A percentile compares a stretch with the other conserved stretches of the same genome.
Conservation (phyloP, 2,888 invertebrate genomes). For the Andrena marginata region DNA sequence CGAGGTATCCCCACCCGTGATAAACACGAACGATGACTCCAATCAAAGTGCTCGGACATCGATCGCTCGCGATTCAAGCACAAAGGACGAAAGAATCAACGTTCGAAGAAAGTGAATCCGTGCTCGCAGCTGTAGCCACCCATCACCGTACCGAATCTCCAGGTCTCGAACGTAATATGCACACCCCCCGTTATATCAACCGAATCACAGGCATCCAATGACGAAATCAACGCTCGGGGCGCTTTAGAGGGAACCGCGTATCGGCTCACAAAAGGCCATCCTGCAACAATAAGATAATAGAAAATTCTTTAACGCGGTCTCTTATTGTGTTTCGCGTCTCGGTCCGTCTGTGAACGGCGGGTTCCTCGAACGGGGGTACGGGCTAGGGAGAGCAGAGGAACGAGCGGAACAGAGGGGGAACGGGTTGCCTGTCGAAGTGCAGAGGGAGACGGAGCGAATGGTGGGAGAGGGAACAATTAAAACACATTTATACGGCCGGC, state of each 20-base stretch:
- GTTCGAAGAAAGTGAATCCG: slow-evolving; percentile 12
- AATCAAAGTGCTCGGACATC: slow-evolving; percentile 37
- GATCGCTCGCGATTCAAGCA: slow-evolving; percentile 39
- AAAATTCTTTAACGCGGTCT: slow-evolving; percentile 59
- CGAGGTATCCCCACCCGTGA: slow-evolving; percentile 47
- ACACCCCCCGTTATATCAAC: neutral
- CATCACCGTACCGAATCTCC: neutral
- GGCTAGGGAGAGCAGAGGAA: slow-evolving; percentile 13
- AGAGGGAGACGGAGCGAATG: slow-evolving; percentile 25
- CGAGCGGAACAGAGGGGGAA: slow-evolving; percentile 66
- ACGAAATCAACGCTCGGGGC: slow-evolving; percentile 1
- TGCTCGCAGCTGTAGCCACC: neutral
- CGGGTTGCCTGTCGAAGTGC: slow-evolving; percentile 49
- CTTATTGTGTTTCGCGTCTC: slow-evolving; percentile 59
- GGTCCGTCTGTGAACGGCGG: slow-evolving; percentile 25
- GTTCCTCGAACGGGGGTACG: slow-evolving; percentile 48
- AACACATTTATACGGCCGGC: slow-evolving; percentile 81
- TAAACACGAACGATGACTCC: slow-evolving; percentile 57
- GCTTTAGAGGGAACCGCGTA: slow-evolving; percentile 28
- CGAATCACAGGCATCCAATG: neutral
- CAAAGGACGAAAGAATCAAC: slow-evolving; percentile 27
- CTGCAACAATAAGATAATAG: slow-evolving; percentile 63
- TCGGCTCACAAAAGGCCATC: slow-evolving; percentile 46
- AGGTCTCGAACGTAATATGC: neutral
- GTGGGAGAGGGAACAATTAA: slow-evolving; percentile 78